Percentiles rank a stretch among this genome's conserved stretches.
These are phyloP conservation scores for Cossypha heuglini DNA, from an alignment of 2,797 vertebrate genomes.

Conservation along the genomic window DNA sequence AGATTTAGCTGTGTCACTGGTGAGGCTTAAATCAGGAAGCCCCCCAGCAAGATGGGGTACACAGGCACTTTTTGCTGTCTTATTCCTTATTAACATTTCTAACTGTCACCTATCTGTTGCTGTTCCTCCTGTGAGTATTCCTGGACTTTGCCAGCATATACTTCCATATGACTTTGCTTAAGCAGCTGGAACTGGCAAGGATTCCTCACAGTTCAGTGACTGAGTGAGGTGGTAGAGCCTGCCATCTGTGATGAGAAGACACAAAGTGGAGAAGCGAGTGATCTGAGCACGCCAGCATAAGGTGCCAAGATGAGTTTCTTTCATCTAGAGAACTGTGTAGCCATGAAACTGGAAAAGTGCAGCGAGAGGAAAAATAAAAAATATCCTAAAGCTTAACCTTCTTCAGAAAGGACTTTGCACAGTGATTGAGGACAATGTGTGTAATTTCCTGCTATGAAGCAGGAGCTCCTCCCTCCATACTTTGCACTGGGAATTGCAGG, in stretches of 20 bases:
- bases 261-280: conserved; percentile 17
- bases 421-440: background rate
- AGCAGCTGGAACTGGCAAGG: background rate
- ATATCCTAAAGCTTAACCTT: background rate
- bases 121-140: conserved; percentile 16
- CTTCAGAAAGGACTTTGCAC: background rate
- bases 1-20: background rate
- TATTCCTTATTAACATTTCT: background rate
- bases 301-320: conserved; percentile 43
- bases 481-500: background rate
- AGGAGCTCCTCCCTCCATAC: background rate
- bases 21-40: background rate
- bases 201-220: background rate
- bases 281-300: background rate
- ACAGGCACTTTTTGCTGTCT: background rate
- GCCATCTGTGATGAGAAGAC: conserved; percentile 36
- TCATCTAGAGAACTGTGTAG: background rate
- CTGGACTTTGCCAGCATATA: background rate
- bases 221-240: conserved; percentile 30
- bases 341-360: conserved; percentile 8
- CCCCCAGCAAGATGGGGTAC: background rate
- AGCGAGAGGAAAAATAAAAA: background rate
- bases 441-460: background rate
- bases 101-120: background rate
- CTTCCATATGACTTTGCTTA: conserved; percentile 28